Base-by-base conservation (phyloP, 2,797 vertebrate species). In the Pangasius mekongensis region DNA sequence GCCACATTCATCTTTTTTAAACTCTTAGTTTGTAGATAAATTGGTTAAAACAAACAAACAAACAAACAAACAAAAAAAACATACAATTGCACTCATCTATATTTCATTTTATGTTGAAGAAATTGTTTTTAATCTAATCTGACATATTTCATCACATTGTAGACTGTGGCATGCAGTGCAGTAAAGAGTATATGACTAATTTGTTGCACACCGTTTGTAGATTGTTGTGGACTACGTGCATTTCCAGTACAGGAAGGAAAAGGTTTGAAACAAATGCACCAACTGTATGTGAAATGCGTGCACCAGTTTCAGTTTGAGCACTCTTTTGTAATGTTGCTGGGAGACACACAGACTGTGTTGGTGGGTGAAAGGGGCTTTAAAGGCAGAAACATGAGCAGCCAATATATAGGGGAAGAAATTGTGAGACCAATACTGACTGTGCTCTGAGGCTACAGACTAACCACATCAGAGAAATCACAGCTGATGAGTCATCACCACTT, bases 401-500 rank as follows among this genome's bases (percentile, higher is more conserved):
- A 76, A 39, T 84, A 82, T 58, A 73, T 36, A 36, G 54, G 11
- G 78, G 33, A 86, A 67, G 39, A 90, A 13, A 69, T 27, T 76
- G 47, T 54, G 30, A 85, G 36, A 69, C 80, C 33, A 83, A 47
- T 76, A 49, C 47, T 56, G 47, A 76, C 39, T 74, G 39, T 43
- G 14, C n/a, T 88, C 39, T 54, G 78, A 77, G 3, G 78, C 87
- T 52, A 58, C 86, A 90, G 62, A 30, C 67, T 77, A 90, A 86
- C 91, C 90, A 89, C 91, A 92, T 91, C 66, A 90, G 81, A 86
- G 62, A 88, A 73, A 69, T 71, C 64, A 76, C 76, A 87, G 67
- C 33, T 69, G 86, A 89, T 77, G 85, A 91, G 56, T 91, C 71
- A 84, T 69, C 84, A 88, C 76, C 7, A 3, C 73, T 67, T 20